phyloP scores from a whole-genome alignment of 1,140 invertebrate species.

The Sycobia sp. region DNA sequence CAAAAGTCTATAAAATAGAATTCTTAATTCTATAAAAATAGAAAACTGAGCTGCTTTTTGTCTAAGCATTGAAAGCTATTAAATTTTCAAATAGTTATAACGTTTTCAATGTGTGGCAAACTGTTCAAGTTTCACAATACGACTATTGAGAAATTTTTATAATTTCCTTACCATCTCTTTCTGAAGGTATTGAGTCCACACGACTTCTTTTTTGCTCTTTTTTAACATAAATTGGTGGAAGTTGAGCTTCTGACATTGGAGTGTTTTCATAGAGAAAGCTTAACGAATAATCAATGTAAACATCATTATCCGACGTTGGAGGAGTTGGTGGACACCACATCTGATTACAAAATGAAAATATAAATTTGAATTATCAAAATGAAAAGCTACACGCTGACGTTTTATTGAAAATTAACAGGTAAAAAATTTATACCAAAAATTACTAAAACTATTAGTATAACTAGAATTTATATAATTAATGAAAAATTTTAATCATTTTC shows the following conservation, averaged over 20 bases:
- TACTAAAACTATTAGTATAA: neutral
- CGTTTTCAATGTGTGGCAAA: too few relatives aligned
- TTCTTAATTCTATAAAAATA: too few relatives aligned
- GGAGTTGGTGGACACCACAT: conserved; percentile 96
- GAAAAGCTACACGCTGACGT: too few relatives aligned
- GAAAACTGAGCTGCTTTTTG: too few relatives aligned
- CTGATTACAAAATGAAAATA: conserved; percentile 61
- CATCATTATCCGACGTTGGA: conserved; percentile 86
- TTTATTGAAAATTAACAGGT: too few relatives aligned
- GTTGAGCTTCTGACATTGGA: conserved; percentile 80
- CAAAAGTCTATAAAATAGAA: too few relatives aligned
- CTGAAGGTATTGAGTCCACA: conserved; percentile 65
- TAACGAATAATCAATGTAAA: conserved; percentile 86
- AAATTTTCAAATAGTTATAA: too few relatives aligned
- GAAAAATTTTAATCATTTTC: neutral
- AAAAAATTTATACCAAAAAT: too few relatives aligned
- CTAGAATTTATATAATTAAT: neutral
- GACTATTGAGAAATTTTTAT: neutral
- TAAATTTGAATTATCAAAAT: too few relatives aligned
- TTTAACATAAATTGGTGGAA: conserved; percentile 85
- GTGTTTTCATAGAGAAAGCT: conserved; percentile 84
- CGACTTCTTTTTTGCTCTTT: conserved; percentile 78
- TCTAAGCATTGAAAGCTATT: too few relatives aligned
- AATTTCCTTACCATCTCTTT: conserved; percentile 52
- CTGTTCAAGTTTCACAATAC: too few relatives aligned